phyloP scores from a whole-genome alignment of 53 echinoderm and acorn worm species.

The Patiria pectinifera region DNA sequence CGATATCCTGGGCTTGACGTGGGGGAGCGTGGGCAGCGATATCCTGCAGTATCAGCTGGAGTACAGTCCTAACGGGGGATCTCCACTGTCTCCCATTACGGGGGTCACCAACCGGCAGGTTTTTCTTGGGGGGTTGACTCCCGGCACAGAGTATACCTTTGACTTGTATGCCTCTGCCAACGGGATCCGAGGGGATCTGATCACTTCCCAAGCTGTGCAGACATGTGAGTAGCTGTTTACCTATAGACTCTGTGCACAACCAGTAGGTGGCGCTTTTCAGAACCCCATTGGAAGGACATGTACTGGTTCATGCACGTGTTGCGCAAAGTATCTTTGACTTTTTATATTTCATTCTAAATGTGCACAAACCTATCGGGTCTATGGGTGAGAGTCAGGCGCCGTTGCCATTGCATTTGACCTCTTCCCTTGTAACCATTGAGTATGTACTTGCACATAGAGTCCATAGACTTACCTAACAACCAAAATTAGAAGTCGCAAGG shows the following conservation, averaged over 20 bases:
- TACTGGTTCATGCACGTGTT: too few species aligned
- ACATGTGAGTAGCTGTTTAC: constrained; percentile 30
- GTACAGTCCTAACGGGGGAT: constrained; percentile 15
- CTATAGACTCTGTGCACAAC: background rate
- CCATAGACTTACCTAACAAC: too few species aligned
- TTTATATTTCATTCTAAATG: too few species aligned
- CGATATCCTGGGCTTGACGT: background rate
- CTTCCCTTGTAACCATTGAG: too few species aligned
- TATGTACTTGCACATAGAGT: too few species aligned
- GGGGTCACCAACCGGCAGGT: background rate
- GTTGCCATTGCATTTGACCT: too few species aligned
- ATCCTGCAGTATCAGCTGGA: background rate
- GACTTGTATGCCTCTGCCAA: background rate
- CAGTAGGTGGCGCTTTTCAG: too few species aligned
- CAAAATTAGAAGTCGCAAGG: too few species aligned
- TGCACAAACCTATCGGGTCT: too few species aligned
- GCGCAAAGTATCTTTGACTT: too few species aligned
- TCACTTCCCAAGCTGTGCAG: constrained; percentile 21
- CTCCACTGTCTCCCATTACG: background rate
- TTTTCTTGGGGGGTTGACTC: background rate
- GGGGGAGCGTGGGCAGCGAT: background rate
- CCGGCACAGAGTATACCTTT: constrained; percentile 33
- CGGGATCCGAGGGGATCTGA: background rate
- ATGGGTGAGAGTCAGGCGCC: too few species aligned
- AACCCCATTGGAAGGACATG: too few species aligned